Percentiles rank a stretch among this genome's conserved stretches.
phyloP scores from a whole-genome alignment of 1,140 invertebrate species.

The Eupeodes corollae region DNA sequence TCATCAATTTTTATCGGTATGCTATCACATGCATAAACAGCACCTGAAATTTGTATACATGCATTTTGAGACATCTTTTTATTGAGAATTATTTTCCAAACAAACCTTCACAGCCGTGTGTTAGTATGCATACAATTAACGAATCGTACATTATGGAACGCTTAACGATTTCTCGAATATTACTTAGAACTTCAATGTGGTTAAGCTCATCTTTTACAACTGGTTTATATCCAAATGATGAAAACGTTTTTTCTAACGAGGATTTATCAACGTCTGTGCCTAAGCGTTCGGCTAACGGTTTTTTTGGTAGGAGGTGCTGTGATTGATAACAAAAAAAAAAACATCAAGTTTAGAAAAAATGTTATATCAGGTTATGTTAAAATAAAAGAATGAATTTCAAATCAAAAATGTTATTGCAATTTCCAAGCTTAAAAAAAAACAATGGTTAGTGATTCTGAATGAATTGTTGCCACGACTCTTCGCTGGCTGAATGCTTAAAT shows the following conservation, averaged over 20 bases:
- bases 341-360: neutral
- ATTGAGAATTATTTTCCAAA: neutral
- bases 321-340: no score
- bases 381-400: conserved; percentile 4
- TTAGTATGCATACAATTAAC: conserved; percentile 28
- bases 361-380: conserved; percentile 4
- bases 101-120: conserved; percentile 25
- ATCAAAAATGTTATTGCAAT: conserved; percentile 7
- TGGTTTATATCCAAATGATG: conserved; percentile 21
- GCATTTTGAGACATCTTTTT: neutral
- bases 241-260: conserved; percentile 16
- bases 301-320: conserved; percentile 1
- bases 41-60: conserved; percentile 3
- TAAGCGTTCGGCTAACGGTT: conserved; percentile 7
- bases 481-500: no score
- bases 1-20: conserved; percentile 22
- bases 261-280: conserved; percentile 26
- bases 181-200: conserved; percentile 18
- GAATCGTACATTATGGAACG: conserved; percentile 21
- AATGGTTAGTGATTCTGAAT: neutral
- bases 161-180: conserved; percentile 14
- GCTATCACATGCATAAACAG: conserved; percentile 27
- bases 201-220: conserved; percentile 14
- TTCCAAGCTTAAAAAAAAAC: neutral
- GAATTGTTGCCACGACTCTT: no score